Evolutionary conservation across 2,888 invertebrate genomes (phyloP), one percentile per base, ranked within the genome.

Genomic region (Heliconius erato): DNA sequence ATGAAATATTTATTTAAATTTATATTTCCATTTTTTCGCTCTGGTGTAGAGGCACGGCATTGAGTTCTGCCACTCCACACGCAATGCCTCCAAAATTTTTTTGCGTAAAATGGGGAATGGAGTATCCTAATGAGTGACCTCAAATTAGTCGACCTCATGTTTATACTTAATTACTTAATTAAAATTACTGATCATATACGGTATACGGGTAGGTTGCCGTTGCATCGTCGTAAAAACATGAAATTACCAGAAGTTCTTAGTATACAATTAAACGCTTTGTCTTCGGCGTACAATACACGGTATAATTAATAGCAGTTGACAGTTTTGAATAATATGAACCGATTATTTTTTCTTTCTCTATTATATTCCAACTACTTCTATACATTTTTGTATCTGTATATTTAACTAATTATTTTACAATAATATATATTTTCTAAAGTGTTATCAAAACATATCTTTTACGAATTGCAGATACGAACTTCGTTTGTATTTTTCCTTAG

Each of bases 231-330:
- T 40, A 28, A 2, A 2, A 67, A 65, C 44, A 40, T 49, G 40
- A 44, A 49, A 67, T 49, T 78, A 68, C 40, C 40, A 26, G 5
- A 59, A 68, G 23, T 26, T 4, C 3, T 63, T 40, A 68, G 40
- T 74, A 69, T 76, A 54, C 26, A 80, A 68, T 80, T 76, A 28
- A 16, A 28, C 40, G 54, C 59, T 76, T 80, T 74, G 54, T 80
- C 35, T 76, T 11, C 26, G n/a, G n/a, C 63, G 59, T 59, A 63
- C 35, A 76, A 63, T 76, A 16, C 76, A 40, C 63, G 40, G n/a
- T 26, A 11, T 26, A 63, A 76, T 76, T 72, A 49, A 76, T 63
- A 63, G 14, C 9, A 63, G 63, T 63, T 63, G n/a, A 40, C 59
- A 40, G 26, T 40, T 63, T 40, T 59, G 35, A 76, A 59, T 74